Evolutionary conservation across 2,113 vertebrate species (phyloP), one percentile per base, ranked within the genome.

Genomic region (Eulemur rufifrons): DNA sequence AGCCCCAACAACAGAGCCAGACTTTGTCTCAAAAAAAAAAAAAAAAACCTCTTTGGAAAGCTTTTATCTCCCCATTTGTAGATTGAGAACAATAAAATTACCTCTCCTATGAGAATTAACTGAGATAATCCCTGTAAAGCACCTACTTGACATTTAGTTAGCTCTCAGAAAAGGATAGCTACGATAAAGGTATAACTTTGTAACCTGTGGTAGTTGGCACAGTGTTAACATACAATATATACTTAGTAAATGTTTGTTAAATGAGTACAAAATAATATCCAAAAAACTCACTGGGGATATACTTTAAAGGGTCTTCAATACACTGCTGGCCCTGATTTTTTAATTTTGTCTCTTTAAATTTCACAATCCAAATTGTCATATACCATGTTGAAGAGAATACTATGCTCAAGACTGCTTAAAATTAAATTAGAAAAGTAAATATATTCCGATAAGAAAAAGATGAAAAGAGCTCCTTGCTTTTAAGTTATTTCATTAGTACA

Each of bases 401-500:
- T 94, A 17, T 64, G 37, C 42, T 69, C 56, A 25, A 77, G 29
- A 86, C 29, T 74, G 23, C 17, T 69, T 82, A 34, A 87, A 83
- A 90, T 64, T 94, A 74, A 93, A 64, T 90, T 25, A 93, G 34
- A 54, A 86, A 45, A n/a, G 52, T 42, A 89, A 82, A 61, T 76
- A 64, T 27, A 68, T 78, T 92, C 47, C 59, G 10, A 45, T 50
- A 73, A 66, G 61, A 23, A 81, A 83, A 91, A 77, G 29, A 61
- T 89, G 54, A 56, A 56, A 56, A 56, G 54, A 56, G 54, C 56
- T 10, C n/a, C 20, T 97, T 86, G 25, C 47, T 86, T 97, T 78
- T 87, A 86, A 86, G 45, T 95, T 90, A 68, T 63, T 93, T 77
- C 59, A 69, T 78, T 83, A 39, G 50, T 52, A 85, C 14, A 61